Percentiles rank a stretch among this genome's conserved stretches.
These are phyloP conservation scores for Patella pellucida DNA, from an alignment of 2,888 invertebrate genomes.

Conservation along the genomic window DNA sequence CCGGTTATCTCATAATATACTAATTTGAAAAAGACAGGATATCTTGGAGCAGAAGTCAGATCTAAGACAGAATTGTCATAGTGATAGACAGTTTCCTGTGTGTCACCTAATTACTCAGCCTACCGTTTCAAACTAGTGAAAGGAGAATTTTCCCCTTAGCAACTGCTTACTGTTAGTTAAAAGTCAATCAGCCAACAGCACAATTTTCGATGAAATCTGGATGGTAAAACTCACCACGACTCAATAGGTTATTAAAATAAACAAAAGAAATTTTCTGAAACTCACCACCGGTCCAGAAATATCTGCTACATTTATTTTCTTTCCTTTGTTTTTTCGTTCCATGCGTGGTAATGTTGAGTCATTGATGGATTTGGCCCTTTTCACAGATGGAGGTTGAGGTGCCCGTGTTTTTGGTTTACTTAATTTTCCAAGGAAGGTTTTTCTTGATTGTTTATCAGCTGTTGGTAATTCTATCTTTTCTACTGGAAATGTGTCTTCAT, in stretches of 20 bases:
- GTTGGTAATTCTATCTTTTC: conserved; percentile 63
- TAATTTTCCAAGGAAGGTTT: conserved; percentile 60
- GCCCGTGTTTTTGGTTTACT: conserved; percentile 51
- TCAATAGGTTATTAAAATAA: background rate
- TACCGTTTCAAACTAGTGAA: no score
- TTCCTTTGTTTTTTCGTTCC: conserved; percentile 42
- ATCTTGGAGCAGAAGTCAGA: no score
- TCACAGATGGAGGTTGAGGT: conserved; percentile 52
- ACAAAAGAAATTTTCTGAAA: background rate
- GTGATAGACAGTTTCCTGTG: no score
- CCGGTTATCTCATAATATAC: no score
- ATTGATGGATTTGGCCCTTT: conserved; percentile 60
- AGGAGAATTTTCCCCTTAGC: background rate
- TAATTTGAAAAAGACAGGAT: no score
- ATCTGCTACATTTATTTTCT: conserved; percentile 59
- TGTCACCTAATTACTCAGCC: no score
- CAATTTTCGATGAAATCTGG: no score
- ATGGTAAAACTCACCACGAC: no score
- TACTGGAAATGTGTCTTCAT: conserved; percentile 18
- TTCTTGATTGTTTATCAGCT: conserved; percentile 48
- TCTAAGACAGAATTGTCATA: no score
- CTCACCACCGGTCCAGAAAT: conserved; percentile 65
- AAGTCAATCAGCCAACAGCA: background rate
- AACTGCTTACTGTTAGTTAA: no score
- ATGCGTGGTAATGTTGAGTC: conserved; percentile 48